Conservation (phyloP, 2,888 invertebrate genomes). For the Sinotaia quadrata region DNA sequence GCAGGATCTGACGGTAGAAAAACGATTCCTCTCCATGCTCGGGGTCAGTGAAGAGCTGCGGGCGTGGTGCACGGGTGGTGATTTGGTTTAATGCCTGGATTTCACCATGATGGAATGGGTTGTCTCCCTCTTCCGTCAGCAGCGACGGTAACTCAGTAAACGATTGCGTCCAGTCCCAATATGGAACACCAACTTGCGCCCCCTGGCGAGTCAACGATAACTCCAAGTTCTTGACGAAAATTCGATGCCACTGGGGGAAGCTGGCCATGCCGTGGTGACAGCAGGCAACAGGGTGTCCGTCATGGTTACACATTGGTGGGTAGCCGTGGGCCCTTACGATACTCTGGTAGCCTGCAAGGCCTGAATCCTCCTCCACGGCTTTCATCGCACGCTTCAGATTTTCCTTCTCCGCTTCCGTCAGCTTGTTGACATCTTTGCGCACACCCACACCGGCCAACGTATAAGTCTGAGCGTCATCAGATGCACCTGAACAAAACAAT, state of each 20-base stretch:
- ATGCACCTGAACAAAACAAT: constrained; percentile 24
- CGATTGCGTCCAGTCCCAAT: constrained; percentile 39
- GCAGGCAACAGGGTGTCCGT: constrained; percentile 34
- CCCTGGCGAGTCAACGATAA: constrained; percentile 37
- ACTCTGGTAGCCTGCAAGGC: constrained; percentile 24
- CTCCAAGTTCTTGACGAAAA: constrained; percentile 37
- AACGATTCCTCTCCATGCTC: constrained; percentile 37
- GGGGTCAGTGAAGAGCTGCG: constrained; percentile 42
- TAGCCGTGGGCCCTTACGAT: constrained; percentile 35
- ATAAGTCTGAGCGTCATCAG: not conserved
- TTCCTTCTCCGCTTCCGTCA: constrained; percentile 35
- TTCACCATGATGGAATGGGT: constrained; percentile 38
- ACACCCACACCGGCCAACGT: constrained; percentile 31
- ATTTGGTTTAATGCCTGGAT: constrained; percentile 8
- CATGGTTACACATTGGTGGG: not conserved
- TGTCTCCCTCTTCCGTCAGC: constrained; percentile 35
- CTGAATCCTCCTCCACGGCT: constrained; percentile 28
- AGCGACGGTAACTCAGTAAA: constrained; percentile 31
- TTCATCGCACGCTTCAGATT: constrained; percentile 37
- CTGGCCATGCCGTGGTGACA: constrained; percentile 40
- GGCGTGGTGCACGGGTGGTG: constrained; percentile 37
- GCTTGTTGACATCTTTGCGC: constrained; percentile 39
- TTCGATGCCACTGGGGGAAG: constrained; percentile 46
- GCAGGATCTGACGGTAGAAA: constrained; percentile 39
- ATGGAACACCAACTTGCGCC: constrained; percentile 33